Percentiles rank a stretch among this genome's conserved stretches.
These are phyloP conservation scores for Formicarius rufipectus DNA, from an alignment of 2,113 vertebrate genomes.

Conservation along the genomic window DNA sequence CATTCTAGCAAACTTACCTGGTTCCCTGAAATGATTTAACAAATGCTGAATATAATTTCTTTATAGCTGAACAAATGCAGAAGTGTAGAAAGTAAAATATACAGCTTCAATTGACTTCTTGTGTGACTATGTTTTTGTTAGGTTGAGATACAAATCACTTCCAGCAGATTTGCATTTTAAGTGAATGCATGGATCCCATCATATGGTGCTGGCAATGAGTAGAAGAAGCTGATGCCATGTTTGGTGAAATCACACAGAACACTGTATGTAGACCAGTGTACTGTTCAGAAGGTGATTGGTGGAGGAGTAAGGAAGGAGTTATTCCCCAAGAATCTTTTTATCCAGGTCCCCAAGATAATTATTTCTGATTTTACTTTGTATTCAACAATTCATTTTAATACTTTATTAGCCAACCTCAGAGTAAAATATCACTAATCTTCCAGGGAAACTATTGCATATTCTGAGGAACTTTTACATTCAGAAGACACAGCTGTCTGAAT, in stretches of 20 bases:
- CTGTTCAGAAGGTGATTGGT: not conserved
- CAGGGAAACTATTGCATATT: not conserved
- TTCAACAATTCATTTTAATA: slow-evolving; percentile 1
- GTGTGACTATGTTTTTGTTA: not conserved
- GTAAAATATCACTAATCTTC: slow-evolving; percentile 26
- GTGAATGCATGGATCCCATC: not conserved
- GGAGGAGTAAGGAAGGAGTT: not conserved
- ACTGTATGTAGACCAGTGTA: not conserved
- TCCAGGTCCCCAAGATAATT: not conserved
- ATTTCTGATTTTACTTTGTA: slow-evolving; percentile 13
- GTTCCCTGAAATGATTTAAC: not conserved
- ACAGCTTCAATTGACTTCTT: not conserved
- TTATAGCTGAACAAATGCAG: not conserved
- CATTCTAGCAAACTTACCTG: not conserved
- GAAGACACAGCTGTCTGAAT: not conserved
- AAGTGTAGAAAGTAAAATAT: not conserved
- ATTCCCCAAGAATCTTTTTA: not conserved
- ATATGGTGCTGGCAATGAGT: not conserved
- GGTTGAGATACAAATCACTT: not conserved
- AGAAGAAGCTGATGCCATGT: not conserved
- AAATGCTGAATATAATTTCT: not conserved
- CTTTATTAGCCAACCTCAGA: slow-evolving; percentile 20
- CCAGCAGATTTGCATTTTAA: not conserved
- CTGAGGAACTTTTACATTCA: not conserved
- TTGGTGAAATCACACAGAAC: not conserved